Percentiles rank a stretch among this genome's conserved stretches.
These are phyloP conservation scores for Micoletzkya japonica DNA, from an alignment of 2,888 invertebrate species.

Conservation along the genomic window DNA sequence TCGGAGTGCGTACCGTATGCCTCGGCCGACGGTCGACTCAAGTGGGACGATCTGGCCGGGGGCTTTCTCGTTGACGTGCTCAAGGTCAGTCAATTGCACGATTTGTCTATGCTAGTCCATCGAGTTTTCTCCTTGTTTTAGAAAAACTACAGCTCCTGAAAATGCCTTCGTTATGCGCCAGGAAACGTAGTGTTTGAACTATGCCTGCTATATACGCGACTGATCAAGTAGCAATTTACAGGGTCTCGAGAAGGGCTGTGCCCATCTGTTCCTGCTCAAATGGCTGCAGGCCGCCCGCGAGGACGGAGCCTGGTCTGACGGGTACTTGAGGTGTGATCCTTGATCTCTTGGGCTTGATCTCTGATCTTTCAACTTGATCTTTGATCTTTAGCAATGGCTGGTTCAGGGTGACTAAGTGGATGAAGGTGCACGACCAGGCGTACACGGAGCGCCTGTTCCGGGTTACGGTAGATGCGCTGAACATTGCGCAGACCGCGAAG, in stretches of 20 bases:
- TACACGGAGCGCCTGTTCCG: conserved; percentile 19
- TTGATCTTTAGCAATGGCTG: not conserved
- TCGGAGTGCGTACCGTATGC: conserved; percentile 24
- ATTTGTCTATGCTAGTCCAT: too few species aligned
- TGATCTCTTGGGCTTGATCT: not conserved
- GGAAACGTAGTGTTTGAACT: not conserved
- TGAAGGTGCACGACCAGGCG: conserved; percentile 6
- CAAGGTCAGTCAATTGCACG: conserved; percentile 24
- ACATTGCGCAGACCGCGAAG: conserved; percentile 16
- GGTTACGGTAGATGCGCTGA: conserved; percentile 5
- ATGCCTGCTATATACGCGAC: not conserved
- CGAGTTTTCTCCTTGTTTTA: too few species aligned
- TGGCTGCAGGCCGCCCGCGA: conserved; percentile 23
- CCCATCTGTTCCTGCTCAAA: conserved; percentile 7
- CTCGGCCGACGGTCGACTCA: not conserved
- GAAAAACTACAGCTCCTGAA: too few species aligned
- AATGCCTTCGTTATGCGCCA: not conserved
- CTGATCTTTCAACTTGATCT: not conserved
- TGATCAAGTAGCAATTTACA: not conserved
- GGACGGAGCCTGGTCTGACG: conserved; percentile 17
- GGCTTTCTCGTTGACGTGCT: conserved; percentile 18
- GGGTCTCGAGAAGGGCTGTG: conserved; percentile 27
- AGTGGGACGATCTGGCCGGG: conserved; percentile 18
- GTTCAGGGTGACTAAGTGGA: conserved; percentile 24
- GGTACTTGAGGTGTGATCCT: not conserved